Conservation (phyloP, 2,888 invertebrate species). For the Stenichneumon culpator region DNA sequence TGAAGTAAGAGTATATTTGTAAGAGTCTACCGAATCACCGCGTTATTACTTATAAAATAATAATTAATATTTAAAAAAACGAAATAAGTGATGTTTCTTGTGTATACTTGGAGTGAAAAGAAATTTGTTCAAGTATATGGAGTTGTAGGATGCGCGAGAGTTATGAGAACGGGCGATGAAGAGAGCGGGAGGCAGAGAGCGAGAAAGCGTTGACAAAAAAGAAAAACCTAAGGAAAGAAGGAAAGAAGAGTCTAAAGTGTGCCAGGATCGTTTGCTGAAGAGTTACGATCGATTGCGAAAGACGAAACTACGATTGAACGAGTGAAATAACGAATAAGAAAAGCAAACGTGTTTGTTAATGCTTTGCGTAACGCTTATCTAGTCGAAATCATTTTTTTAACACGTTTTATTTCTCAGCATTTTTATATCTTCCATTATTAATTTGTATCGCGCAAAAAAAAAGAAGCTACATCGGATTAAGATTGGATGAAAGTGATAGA, state of each 20-base stretch:
- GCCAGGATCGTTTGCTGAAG: constrained; percentile 45
- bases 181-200: constrained; percentile 39
- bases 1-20: constrained; percentile 71
- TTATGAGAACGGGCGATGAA: constrained; percentile 40
- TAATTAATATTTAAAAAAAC: constrained; percentile 66
- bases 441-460: neutral
- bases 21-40: constrained; percentile 73
- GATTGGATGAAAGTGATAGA: constrained; percentile 15
- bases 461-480: neutral
- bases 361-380: constrained; percentile 66
- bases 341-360: constrained; percentile 48
- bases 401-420: constrained; percentile 30
- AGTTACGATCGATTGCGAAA: constrained; percentile 32
- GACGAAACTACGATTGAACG: neutral
- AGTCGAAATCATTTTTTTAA: constrained; percentile 56
- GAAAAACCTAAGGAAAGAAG: constrained; percentile 14
- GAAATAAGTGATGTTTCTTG: constrained; percentile 72
- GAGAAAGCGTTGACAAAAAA: constrained; percentile 31
- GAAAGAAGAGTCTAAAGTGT: constrained; percentile 30
- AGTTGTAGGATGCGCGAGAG: constrained; percentile 47
- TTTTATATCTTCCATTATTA: constrained; percentile 42
- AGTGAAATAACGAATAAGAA: constrained; percentile 24
- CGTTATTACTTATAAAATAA: constrained; percentile 74
- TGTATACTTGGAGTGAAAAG: constrained; percentile 68
- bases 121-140: constrained; percentile 61